Percentiles rank a stretch among this genome's conserved stretches.
Evolutionary conservation across 1,140 invertebrate species (phyloP).

Genomic region (Oedothorax gibbosus): DNA sequence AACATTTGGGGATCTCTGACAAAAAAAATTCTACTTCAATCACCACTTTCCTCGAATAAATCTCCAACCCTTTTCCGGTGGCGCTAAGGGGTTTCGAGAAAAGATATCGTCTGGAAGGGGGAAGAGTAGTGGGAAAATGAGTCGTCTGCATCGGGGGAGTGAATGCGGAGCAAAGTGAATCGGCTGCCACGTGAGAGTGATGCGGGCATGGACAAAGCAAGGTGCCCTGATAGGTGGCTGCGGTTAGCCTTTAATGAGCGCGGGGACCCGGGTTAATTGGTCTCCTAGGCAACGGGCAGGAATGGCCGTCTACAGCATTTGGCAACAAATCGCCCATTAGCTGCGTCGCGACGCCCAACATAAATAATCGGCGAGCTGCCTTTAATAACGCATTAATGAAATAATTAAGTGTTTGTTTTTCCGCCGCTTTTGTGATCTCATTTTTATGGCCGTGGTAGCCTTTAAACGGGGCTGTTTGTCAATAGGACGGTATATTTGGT

Average conservation of each 20-base stretch:
- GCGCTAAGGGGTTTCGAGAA: constrained; percentile 15
- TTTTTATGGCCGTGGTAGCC: constrained; percentile 43
- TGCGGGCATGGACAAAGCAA: constrained; percentile 14
- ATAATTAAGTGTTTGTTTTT: constrained; percentile 58
- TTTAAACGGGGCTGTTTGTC: constrained; percentile 32
- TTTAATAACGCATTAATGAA: constrained; percentile 57
- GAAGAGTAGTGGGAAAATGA: not conserved
- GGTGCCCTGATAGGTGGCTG: constrained; percentile 51
- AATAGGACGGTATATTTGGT: no score
- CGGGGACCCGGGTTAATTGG: constrained; percentile 49
- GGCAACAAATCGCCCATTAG: constrained; percentile 58
- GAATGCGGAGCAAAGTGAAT: constrained; percentile 40
- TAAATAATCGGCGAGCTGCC: constrained; percentile 39
- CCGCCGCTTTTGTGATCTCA: constrained; percentile 28
- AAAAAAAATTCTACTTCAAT: no score
- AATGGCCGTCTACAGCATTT: constrained; percentile 44
- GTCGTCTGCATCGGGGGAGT: not conserved
- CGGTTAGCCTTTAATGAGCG: constrained; percentile 58
- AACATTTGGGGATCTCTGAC: no score
- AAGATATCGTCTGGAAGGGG: constrained; percentile 16
- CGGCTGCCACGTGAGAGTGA: constrained; percentile 52
- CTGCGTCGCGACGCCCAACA: constrained; percentile 47
- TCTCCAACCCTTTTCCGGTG: not conserved
- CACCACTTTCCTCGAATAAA: no score
- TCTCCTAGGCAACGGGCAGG: constrained; percentile 48